Percentiles rank a stretch among this genome's conserved stretches.
Evolutionary conservation across 2,113 vertebrate genomes (phyloP).

Genomic region (Salvelinus alpinus): DNA sequence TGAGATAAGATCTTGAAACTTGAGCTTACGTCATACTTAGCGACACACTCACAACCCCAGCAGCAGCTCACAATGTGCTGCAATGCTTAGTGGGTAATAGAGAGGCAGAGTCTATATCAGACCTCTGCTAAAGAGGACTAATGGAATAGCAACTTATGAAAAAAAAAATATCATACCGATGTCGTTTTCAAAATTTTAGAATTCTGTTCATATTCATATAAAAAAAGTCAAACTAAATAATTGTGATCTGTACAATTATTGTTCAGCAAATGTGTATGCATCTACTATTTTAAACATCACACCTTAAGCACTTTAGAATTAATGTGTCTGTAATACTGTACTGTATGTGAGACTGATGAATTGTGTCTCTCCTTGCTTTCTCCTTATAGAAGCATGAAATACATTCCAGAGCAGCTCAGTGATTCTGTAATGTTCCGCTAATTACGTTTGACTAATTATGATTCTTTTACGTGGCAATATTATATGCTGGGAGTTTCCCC

Average conservation of each 20-base stretch:
- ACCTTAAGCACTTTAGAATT: background rate
- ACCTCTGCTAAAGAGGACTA: background rate
- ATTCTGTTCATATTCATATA: background rate
- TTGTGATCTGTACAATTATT: background rate
- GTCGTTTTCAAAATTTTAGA: background rate
- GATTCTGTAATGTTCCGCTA: slow-evolving; percentile 76
- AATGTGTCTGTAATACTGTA: background rate
- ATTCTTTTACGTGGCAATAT: slow-evolving; percentile 70
- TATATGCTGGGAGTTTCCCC: slow-evolving; percentile 64
- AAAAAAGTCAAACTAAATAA: background rate
- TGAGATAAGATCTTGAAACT: slow-evolving; percentile 76
- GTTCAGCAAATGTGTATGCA: too few species aligned
- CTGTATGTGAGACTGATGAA: slow-evolving; percentile 40
- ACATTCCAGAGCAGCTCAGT: slow-evolving; percentile 62
- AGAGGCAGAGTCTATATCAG: background rate
- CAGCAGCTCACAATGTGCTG: background rate
- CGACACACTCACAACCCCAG: slow-evolving; percentile 43
- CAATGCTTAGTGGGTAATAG: slow-evolving; percentile 46
- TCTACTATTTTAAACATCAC: too few species aligned
- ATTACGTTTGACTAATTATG: slow-evolving; percentile 77
- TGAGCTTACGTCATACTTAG: slow-evolving; percentile 65
- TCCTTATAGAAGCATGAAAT: slow-evolving; percentile 71
- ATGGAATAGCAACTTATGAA: background rate
- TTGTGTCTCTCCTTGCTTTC: slow-evolving; percentile 58
- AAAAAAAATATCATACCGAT: too few species aligned